Conservation (phyloP, 2,797 vertebrate genomes). For the Sus cebifrons region DNA sequence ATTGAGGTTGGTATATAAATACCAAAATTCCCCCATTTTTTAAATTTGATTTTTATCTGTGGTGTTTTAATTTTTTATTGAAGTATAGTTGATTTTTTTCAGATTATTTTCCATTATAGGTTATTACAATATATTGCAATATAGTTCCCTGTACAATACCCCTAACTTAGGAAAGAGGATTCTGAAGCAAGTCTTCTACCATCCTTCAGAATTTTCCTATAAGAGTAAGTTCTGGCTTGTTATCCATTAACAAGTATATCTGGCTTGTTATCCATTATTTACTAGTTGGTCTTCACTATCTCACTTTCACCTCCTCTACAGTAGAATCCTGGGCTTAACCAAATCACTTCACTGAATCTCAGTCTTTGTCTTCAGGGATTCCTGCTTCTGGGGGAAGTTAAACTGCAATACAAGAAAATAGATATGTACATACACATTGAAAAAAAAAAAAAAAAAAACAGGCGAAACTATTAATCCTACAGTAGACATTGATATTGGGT, state of each 20-base stretch:
- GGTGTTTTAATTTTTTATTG: no score
- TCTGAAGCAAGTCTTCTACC: background rate
- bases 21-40: background rate
- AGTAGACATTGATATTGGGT: background rate
- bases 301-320: background rate
- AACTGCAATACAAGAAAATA: background rate
- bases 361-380: background rate
- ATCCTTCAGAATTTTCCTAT: background rate
- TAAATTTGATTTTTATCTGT: no score
- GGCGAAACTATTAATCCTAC: background rate
- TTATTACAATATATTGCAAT: no score
- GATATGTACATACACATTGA: background rate
- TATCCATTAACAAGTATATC: background rate
- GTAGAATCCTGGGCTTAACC: background rate
- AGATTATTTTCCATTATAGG: no score
- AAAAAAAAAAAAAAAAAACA: background rate
- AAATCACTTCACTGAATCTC: background rate
- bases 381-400: background rate
- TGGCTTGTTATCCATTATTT: background rate
- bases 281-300: background rate
- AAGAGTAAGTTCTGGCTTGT: background rate
- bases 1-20: background rate
- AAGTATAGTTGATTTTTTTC: no score
- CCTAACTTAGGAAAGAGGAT: background rate
- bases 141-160: no score